Evolutionary conservation across 2,888 invertebrate genomes (phyloP).

Genomic region (Diplolepis rosae): DNA sequence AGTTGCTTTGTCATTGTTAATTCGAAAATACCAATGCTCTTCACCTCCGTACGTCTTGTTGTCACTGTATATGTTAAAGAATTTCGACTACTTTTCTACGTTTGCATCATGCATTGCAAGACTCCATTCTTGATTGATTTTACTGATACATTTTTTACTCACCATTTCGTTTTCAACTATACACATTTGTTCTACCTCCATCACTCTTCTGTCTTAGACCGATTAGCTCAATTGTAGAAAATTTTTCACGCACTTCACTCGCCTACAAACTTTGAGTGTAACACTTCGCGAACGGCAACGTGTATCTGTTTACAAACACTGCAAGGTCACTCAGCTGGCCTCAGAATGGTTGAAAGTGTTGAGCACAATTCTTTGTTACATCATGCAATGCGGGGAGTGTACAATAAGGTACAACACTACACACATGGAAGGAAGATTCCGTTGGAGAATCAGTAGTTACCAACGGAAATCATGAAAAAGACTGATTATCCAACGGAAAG

Average conservation of each 20-base stretch:
- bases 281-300: slow-evolving; percentile 74
- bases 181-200: slow-evolving; percentile 52
- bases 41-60: neutral
- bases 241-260: slow-evolving; percentile 24
- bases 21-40: neutral
- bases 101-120: neutral
- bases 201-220: slow-evolving; percentile 4
- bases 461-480: no score
- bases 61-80: neutral
- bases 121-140: neutral
- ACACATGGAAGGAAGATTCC: no score
- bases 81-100: neutral
- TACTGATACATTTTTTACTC: slow-evolving; percentile 50
- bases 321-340: slow-evolving; percentile 79
- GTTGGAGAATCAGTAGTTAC: no score
- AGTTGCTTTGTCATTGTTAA: neutral
- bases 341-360: slow-evolving; percentile 44
- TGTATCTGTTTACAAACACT: slow-evolving; percentile 86
- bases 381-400: neutral
- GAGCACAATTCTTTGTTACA: neutral
- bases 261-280: slow-evolving; percentile 31
- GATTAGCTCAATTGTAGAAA: slow-evolving; percentile 32
- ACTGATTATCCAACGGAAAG: no score
- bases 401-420: neutral
- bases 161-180: slow-evolving; percentile 68